Conservation (phyloP, 35 echinoderm and acorn worm species). For the Acanthaster planci region DNA sequence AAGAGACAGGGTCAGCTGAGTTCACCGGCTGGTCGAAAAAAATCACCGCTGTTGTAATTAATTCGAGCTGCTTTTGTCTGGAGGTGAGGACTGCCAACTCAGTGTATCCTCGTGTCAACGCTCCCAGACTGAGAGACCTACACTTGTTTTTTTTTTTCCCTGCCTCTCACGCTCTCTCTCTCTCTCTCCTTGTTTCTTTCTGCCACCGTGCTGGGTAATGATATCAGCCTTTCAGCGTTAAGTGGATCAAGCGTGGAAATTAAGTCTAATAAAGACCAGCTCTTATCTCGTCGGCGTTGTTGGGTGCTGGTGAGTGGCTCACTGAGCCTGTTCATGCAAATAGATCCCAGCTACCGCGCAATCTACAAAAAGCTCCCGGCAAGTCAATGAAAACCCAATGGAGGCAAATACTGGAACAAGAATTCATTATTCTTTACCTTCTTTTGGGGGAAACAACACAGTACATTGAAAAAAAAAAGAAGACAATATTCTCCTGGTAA, state of each 20-base stretch:
- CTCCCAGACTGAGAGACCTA: background rate
- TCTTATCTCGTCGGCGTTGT: constrained; percentile 2
- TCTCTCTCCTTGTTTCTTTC: background rate
- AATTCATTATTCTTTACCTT: too few relatives aligned
- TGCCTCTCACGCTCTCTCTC: background rate
- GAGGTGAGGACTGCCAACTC: constrained; percentile 1
- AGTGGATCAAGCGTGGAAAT: constrained; percentile 25
- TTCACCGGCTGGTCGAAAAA: constrained; percentile 8
- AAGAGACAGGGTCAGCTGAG: constrained; percentile 7
- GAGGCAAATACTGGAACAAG: too few relatives aligned
- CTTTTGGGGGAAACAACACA: too few relatives aligned
- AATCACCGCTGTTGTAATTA: background rate
- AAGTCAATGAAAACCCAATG: too few relatives aligned
- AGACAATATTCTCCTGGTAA: too few relatives aligned
- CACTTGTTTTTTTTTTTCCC: background rate
- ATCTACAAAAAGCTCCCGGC: too few relatives aligned
- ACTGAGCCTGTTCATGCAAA: too few relatives aligned
- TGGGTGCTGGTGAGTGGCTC: too few relatives aligned
- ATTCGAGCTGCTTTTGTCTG: constrained; percentile 16
- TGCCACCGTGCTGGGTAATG: background rate
- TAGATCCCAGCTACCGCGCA: too few relatives aligned
- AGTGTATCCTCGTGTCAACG: background rate
- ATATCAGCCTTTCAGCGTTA: constrained; percentile 14
- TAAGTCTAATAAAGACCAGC: constrained; percentile 9
- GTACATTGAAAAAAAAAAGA: too few relatives aligned